Evolutionary conservation across 2,113 vertebrate genomes (phyloP).

Genomic region (Hippopotamus amphibius): DNA sequence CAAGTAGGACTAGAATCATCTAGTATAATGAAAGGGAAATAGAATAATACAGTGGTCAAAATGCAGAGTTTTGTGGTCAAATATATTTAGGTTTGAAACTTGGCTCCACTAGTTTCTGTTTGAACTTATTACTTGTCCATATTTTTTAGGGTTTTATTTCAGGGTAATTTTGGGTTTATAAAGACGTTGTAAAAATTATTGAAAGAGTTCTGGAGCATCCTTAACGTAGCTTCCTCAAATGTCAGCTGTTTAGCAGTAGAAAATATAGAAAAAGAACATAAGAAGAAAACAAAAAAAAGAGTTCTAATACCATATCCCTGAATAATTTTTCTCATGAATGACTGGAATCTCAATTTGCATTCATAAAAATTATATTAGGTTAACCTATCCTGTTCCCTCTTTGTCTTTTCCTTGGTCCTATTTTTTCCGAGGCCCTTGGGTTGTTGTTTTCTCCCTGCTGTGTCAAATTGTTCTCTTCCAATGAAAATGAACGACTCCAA

Average conservation of each 20-base stretch:
- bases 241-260: not conserved
- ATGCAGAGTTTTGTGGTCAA: not conserved
- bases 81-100: not conserved
- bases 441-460: not conserved
- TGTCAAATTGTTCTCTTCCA: not conserved
- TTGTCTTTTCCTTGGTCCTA: not conserved
- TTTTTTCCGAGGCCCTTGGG: not conserved
- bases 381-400: not conserved
- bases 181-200: conserved; percentile 20
- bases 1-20: not conserved
- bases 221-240: not conserved
- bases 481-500: not conserved
- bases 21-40: not conserved
- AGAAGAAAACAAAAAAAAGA: not conserved
- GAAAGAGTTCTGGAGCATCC: not conserved
- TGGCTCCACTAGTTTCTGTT: not conserved
- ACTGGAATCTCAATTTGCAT: conserved; percentile 9
- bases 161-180: not conserved
- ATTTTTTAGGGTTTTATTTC: not conserved
- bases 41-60: not conserved
- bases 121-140: not conserved
- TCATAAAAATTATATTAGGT: not conserved
- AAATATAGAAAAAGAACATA: not conserved
- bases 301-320: not conserved
- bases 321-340: conserved; percentile 1